Conservation (phyloP, 1,140 invertebrate species). For the Temnothorax longispinosus region DNA sequence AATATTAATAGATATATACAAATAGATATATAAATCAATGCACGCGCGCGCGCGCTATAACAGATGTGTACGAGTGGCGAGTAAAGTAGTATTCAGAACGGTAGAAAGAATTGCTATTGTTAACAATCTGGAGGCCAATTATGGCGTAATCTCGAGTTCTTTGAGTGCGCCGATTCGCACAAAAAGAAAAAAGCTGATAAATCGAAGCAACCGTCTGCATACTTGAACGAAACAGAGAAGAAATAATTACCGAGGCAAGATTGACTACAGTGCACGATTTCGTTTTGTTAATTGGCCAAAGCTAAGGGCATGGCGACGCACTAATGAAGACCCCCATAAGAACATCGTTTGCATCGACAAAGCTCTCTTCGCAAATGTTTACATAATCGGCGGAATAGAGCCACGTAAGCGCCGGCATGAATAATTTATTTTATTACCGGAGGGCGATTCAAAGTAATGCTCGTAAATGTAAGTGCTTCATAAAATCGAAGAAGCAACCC, state of each 20-base stretch:
- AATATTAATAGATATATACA: slow-evolving; percentile 51
- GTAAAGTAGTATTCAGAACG: slow-evolving; percentile 3
- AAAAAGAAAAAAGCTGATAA: neutral
- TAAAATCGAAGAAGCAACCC: slow-evolving; percentile 24
- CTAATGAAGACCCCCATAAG: slow-evolving; percentile 9
- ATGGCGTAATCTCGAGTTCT: slow-evolving; percentile 27
- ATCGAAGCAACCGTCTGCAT: neutral
- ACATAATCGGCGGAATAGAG: slow-evolving; percentile 39
- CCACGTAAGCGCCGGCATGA: slow-evolving; percentile 31
- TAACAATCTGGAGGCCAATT: slow-evolving; percentile 43
- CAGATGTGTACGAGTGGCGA: neutral
- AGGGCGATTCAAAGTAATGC: slow-evolving; percentile 27
- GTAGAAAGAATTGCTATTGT: neutral
- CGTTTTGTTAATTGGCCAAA: slow-evolving; percentile 20
- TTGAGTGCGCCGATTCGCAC: slow-evolving; percentile 8
- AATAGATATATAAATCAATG: slow-evolving; percentile 46
- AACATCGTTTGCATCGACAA: slow-evolving; percentile 20
- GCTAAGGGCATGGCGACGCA: slow-evolving; percentile 12
- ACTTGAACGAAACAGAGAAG: neutral
- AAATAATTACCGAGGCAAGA: slow-evolving; percentile 15
- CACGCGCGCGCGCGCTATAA: neutral
- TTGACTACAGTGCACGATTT: neutral
- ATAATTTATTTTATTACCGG: slow-evolving; percentile 53
- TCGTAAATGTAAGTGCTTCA: slow-evolving; percentile 43
- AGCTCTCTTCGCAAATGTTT: slow-evolving; percentile 30